Conservation (phyloP, 2,888 invertebrate genomes). For the Netelia melanura region DNA sequence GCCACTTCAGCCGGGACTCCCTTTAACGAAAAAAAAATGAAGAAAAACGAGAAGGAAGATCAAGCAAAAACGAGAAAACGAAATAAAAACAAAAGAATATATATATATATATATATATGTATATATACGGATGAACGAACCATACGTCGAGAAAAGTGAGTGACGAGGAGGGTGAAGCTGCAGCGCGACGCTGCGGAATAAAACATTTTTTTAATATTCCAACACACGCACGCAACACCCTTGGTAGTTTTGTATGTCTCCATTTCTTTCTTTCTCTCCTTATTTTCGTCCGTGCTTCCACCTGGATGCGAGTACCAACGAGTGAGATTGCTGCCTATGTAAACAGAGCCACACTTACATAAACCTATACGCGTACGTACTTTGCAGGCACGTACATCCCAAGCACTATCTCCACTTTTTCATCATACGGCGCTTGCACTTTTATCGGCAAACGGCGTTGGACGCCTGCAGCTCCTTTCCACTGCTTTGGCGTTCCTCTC, state of each 20-base stretch:
- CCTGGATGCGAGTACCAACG: slow-evolving; percentile 1
- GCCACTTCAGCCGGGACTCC: slow-evolving; percentile 54
- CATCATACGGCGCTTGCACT: slow-evolving; percentile 63
- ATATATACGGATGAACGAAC: slow-evolving; percentile 36
- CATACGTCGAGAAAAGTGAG: slow-evolving; percentile 37
- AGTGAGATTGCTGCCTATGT: neutral
- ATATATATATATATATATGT: neutral
- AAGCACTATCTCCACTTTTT: slow-evolving; percentile 56
- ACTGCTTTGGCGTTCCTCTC: slow-evolving; percentile 2
- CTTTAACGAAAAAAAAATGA: slow-evolving; percentile 50
- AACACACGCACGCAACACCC: slow-evolving; percentile 40
- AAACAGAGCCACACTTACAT: neutral
- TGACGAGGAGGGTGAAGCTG: neutral
- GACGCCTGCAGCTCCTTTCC: slow-evolving; percentile 5
- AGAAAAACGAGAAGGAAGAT: slow-evolving; percentile 27
- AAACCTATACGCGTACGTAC: neutral
- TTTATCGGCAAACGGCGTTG: slow-evolving; percentile 53
- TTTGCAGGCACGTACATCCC: neutral
- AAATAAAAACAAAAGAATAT: slow-evolving; percentile 19
- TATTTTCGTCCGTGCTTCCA: slow-evolving; percentile 1
- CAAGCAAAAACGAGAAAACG: slow-evolving; percentile 43
- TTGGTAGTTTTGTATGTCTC: neutral
- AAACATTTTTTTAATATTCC: slow-evolving; percentile 56
- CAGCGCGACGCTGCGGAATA: slow-evolving; percentile 40
- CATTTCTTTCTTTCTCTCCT: neutral